A percentile compares a stretch with the other conserved stretches of the same genome.
phyloP scores from a whole-genome alignment of 2,797 vertebrate genomes.

The Cyclura pinguis region DNA sequence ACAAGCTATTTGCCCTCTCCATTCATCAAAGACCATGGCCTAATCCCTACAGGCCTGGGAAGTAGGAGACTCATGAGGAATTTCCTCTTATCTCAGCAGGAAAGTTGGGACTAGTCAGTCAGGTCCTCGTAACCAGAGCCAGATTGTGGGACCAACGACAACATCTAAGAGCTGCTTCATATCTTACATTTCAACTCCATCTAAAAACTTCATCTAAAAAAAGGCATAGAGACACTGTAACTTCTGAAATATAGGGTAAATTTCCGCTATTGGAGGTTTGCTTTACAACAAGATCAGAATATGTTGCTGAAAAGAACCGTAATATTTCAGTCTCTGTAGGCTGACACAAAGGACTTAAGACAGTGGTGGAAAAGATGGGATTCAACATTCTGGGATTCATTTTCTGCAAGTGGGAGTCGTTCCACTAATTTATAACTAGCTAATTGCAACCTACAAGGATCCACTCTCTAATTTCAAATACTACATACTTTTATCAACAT shows the following conservation, averaged over 20 bases:
- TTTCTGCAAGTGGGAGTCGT: not conserved
- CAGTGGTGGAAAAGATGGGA: not conserved
- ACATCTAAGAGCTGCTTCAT: not conserved
- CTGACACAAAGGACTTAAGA: not conserved
- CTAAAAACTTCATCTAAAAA: no score
- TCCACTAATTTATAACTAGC: not conserved
- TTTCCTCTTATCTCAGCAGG: slow-evolving; percentile 17
- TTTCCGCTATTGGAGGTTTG: no score
- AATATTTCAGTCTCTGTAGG: not conserved
- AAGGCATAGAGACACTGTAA: not conserved
- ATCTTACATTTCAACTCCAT: not conserved
- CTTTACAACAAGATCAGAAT: not conserved
- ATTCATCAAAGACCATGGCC: not conserved
- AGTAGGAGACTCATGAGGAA: not conserved
- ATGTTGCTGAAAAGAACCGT: not conserved
- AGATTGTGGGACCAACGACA: not conserved
- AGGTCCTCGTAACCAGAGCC: not conserved
- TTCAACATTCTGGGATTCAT: not conserved
- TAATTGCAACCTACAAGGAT: slow-evolving; percentile 7
- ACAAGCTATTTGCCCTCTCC: not conserved
- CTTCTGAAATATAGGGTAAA: no score
- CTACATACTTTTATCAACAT: not conserved
- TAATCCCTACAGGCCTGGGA: not conserved
- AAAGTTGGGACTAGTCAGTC: not conserved
- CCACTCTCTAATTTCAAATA: slow-evolving; percentile 36